Evolutionary conservation across 2,113 vertebrate species (phyloP), one percentile per base, ranked within the genome.

Genomic region (Elephantulus edwardii): DNA sequence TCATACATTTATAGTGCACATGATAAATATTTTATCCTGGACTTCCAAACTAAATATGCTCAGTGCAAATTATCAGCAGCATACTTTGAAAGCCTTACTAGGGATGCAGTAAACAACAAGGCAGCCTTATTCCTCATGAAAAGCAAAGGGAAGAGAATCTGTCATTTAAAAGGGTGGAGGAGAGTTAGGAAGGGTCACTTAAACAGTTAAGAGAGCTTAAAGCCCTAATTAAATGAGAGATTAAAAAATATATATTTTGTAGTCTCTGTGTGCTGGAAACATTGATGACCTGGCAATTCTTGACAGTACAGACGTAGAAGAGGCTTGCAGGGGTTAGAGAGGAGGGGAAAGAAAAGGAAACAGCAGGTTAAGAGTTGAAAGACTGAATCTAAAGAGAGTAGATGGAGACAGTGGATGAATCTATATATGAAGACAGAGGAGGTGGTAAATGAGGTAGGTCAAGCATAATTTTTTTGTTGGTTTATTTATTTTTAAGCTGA

Each of bases 401-500:
- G 22, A 11, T n/a, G n/a, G n/a, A n/a, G n/a, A n/a, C n/a, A n/a
- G n/a, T n/a, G n/a, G n/a, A n/a, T n/a, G n/a, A n/a, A n/a, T n/a
- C n/a, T n/a, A n/a, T n/a, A n/a, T n/a, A n/a, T n/a, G n/a, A n/a
- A n/a, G n/a, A n/a, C n/a, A n/a, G n/a, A n/a, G n/a, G n/a, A 60
- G 3, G 5, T 83, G 22, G n/a, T 71, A 26, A 5, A 72, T 72
- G 50, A 78, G 50, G 28, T 50, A 88, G 54, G 46, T 50, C 66
- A 33, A 24, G 38, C 7, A 11, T 8, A 88, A 60, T 8, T 8
- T 44, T 83, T 83, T 50, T 14, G 20, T 33, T 33, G 54, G 20
- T 90, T 56, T 68, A 54, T n/a, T 81, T 74, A 54, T 62, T 50
- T 91, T 93, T 78, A 58, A 89, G 50, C 30, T 35, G 16, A 46